Evolutionary conservation across 2,888 invertebrate species (phyloP).

Genomic region (Scaptomyza parva): DNA sequence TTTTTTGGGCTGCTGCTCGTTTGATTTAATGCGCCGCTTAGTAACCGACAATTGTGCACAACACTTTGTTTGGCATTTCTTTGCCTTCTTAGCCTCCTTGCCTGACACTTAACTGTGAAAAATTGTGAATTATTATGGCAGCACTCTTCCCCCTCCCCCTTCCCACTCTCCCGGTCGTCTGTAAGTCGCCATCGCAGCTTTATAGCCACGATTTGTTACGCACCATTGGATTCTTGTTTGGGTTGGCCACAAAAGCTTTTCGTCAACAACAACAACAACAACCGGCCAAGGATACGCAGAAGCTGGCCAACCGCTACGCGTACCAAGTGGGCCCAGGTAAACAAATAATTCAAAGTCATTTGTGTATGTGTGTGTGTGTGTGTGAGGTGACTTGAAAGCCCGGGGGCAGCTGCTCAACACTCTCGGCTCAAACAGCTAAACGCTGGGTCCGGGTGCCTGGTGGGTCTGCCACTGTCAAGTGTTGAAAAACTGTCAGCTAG

Average conservation of each 20-base stretch:
- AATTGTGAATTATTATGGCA: conserved; percentile 81
- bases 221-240: conserved; percentile 69
- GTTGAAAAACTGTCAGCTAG: conserved; percentile 64
- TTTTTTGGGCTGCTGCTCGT: conserved; percentile 38
- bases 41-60: conserved; percentile 70
- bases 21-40: conserved; percentile 78
- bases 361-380: conserved; percentile 23
- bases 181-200: conserved; percentile 54
- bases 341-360: conserved; percentile 80
- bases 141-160: conserved; percentile 7
- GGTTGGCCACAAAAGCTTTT: conserved; percentile 65
- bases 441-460: no score
- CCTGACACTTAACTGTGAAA: conserved; percentile 81
- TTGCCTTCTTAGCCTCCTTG: conserved; percentile 39
- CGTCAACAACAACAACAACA: conserved; percentile 37
- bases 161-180: no score
- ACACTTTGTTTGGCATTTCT: conserved; percentile 52
- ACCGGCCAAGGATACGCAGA: conserved; percentile 6
- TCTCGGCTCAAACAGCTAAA: conserved; percentile 26
- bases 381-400: conserved; percentile 52
- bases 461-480: conserved; percentile 43
- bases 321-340: conserved; percentile 56
- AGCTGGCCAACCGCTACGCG: conserved; percentile 21
- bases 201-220: conserved; percentile 78
- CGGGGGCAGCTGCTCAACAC: conserved; percentile 45